Conservation (phyloP, 2,888 invertebrate genomes). For the Stenoptilia bipunctidactyla region DNA sequence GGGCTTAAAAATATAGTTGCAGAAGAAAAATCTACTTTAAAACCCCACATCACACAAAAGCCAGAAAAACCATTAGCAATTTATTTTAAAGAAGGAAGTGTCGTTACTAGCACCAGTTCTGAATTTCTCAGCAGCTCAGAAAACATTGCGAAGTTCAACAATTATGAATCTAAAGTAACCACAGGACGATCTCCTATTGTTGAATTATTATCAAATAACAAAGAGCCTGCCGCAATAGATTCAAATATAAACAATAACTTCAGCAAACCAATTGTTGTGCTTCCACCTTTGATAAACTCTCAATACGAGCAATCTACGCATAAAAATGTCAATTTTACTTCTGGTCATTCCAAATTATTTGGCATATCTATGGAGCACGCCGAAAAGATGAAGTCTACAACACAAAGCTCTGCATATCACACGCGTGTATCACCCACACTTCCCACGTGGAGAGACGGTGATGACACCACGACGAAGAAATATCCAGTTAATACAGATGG, state of each 20-base stretch:
- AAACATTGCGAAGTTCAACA: constrained; percentile 20
- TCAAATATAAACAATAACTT: too few species aligned
- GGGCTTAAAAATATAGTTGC: constrained; percentile 23
- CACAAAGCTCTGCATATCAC: constrained; percentile 57
- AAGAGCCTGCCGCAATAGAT: neutral
- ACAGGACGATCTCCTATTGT: constrained; percentile 16
- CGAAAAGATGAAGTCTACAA: constrained; percentile 60
- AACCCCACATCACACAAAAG: constrained; percentile 58
- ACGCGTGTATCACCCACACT: constrained; percentile 75
- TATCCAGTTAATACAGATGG: constrained; percentile 53
- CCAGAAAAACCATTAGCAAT: constrained; percentile 56
- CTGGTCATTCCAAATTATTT: constrained; percentile 74
- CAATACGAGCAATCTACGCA: constrained; percentile 18
- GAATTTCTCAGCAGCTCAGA: constrained; percentile 39
- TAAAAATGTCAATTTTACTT: constrained; percentile 56
- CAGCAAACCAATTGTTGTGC: constrained; percentile 18
- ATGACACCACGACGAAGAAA: constrained; percentile 53
- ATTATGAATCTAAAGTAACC: constrained; percentile 31
- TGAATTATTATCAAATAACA: neutral
- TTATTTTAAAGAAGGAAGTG: constrained; percentile 38
- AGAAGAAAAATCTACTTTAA: constrained; percentile 42
- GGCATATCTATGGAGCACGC: constrained; percentile 74
- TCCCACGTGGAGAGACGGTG: constrained; percentile 60
- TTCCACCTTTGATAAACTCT: constrained; percentile 20
- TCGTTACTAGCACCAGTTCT: constrained; percentile 23